These are phyloP conservation scores for Cenopis cana DNA, from an alignment of 2,888 invertebrate genomes.

Conservation along the genomic window DNA sequence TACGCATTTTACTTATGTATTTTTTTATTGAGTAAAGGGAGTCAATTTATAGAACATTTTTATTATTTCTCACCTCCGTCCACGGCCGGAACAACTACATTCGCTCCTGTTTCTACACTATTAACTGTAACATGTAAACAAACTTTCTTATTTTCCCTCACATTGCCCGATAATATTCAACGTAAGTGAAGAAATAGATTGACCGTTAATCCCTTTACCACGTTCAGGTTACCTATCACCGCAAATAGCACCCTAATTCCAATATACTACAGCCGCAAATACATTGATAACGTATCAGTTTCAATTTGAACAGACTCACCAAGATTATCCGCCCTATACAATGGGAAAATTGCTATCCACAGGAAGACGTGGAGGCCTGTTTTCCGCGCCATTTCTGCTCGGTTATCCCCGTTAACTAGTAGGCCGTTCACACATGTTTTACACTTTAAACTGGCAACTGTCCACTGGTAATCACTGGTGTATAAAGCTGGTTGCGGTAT, in stretches of 20 bases:
- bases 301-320: conserved; percentile 62
- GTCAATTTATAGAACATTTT: no score
- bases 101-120: no score
- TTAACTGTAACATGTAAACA: conserved; percentile 25
- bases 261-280: conserved; percentile 23
- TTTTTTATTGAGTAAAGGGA: no score
- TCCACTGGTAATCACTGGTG: conserved; percentile 23
- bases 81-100: no score
- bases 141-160: conserved; percentile 34
- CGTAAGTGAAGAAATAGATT: conserved; percentile 40
- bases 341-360: conserved; percentile 74
- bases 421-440: conserved; percentile 39
- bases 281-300: conserved; percentile 18
- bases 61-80: no score
- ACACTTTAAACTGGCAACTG: conserved; percentile 16
- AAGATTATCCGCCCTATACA: conserved; percentile 77
- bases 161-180: conserved; percentile 37
- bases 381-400: conserved; percentile 63
- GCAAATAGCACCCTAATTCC: conserved; percentile 11
- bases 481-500: background rate
- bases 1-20: no score
- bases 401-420: conserved; percentile 6
- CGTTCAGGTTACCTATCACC: conserved; percentile 6
- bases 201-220: conserved; percentile 41
- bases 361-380: conserved; percentile 68